Conservation (phyloP, 2,113 vertebrate species). For the Apeltes quadracus region DNA sequence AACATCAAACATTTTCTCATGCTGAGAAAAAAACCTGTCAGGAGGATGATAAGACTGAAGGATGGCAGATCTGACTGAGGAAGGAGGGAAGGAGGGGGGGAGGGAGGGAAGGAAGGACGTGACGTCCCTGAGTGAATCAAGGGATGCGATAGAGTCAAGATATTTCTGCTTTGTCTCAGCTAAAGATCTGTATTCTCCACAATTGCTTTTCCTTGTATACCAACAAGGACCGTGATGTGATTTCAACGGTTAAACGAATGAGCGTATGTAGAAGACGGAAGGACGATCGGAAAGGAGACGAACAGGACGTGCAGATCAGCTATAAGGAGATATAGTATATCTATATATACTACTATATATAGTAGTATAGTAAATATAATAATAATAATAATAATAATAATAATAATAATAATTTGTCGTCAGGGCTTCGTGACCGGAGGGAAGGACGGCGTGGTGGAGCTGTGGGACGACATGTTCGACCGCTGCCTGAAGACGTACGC, state of each 20-base stretch:
- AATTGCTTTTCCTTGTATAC: background rate
- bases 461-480: constrained; percentile 98
- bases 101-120: background rate
- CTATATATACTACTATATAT: no score
- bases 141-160: background rate
- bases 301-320: background rate
- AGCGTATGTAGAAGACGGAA: background rate
- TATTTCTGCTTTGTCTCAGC: background rate
- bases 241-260: background rate
- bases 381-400: no score
- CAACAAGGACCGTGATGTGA: background rate
- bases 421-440: constrained; percentile 97
- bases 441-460: constrained; percentile 95
- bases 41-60: constrained; percentile 13
- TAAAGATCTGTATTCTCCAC: background rate
- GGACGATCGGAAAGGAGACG: background rate
- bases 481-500: constrained; percentile 96
- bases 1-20: constrained; percentile 1
- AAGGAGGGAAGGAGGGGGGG: background rate
- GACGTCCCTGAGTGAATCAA: no score
- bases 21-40: constrained; percentile 16
- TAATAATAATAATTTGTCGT: background rate
- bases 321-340: no score
- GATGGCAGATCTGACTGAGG: constrained; percentile 19
- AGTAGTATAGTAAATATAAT: no score